A percentile compares a stretch with the other conserved stretches of the same genome.
These are phyloP conservation scores for Hypomecis punctinalis DNA, from an alignment of 2,888 invertebrate species.

Conservation along the genomic window DNA sequence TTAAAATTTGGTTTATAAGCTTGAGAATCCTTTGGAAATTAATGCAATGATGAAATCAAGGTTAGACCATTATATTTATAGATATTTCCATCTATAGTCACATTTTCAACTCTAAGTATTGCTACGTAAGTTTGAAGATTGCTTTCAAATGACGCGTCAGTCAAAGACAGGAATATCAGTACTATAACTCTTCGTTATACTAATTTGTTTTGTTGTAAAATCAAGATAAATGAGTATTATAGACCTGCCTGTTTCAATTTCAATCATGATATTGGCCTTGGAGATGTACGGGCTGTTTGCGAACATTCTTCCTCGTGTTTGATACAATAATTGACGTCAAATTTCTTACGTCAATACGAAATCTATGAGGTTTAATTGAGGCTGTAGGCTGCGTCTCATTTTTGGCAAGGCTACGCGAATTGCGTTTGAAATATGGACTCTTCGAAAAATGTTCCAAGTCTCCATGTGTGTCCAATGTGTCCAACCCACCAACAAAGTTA, in stretches of 20 bases:
- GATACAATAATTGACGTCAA: slow-evolving; percentile 6
- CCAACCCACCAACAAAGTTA: too few species aligned
- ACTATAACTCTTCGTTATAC: slow-evolving; percentile 11
- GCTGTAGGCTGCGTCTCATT: too few species aligned
- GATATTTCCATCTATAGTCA: neutral
- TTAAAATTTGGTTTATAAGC: neutral
- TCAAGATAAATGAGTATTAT: slow-evolving; percentile 26
- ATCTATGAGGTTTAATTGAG: too few species aligned
- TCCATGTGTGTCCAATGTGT: too few species aligned
- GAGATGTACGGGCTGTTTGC: neutral
- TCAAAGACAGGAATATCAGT: neutral
- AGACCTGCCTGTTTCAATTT: slow-evolving; percentile 24
- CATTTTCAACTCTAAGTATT: slow-evolving; percentile 7
- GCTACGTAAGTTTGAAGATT: neutral
- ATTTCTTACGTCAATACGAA: neutral
- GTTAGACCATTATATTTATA: neutral
- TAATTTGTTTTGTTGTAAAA: slow-evolving; percentile 32
- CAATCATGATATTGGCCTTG: slow-evolving; percentile 23
- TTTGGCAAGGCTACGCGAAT: too few species aligned
- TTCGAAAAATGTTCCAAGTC: too few species aligned
- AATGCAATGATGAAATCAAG: neutral
- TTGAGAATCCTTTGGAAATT: neutral
- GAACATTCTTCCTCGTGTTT: slow-evolving; percentile 19
- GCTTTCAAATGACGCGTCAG: neutral
- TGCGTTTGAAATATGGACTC: too few species aligned